These are phyloP conservation scores for Peribatodes rhomboidaria DNA, from an alignment of 2,888 invertebrate genomes.

Conservation along the genomic window DNA sequence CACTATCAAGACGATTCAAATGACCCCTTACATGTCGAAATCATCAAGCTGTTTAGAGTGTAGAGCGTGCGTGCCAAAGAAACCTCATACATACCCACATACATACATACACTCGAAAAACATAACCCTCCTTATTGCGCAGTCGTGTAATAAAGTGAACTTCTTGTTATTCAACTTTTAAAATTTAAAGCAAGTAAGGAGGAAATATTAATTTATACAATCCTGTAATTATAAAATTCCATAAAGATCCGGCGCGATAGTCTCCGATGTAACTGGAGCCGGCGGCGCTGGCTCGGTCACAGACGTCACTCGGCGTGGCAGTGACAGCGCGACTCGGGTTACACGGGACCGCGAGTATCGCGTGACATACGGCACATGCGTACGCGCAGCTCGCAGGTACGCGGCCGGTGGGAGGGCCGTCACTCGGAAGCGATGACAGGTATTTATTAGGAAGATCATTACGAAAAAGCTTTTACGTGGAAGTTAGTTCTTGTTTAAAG, in stretches of 20 bases:
- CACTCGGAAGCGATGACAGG: neutral
- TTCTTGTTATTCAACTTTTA: neutral
- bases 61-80: too few relatives aligned
- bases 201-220: neutral
- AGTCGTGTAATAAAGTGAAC: too few relatives aligned
- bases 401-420: neutral
- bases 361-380: neutral
- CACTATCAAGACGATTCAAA: too few relatives aligned
- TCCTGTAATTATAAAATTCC: conserved; percentile 12
- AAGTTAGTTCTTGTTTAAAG: too few relatives aligned
- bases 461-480: neutral
- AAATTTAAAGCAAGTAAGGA: neutral
- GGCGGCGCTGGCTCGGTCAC: neutral
- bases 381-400: neutral
- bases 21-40: too few relatives aligned
- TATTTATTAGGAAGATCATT: neutral
- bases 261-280: conserved; percentile 14
- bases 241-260: conserved; percentile 13
- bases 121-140: too few relatives aligned
- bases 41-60: too few relatives aligned
- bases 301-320: neutral
- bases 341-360: neutral
- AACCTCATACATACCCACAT: too few relatives aligned
- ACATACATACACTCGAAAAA: too few relatives aligned
- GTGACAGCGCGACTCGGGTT: conserved; percentile 14